Evolutionary conservation across 2,888 invertebrate genomes (phyloP).

Genomic region (Julus scanicus): DNA sequence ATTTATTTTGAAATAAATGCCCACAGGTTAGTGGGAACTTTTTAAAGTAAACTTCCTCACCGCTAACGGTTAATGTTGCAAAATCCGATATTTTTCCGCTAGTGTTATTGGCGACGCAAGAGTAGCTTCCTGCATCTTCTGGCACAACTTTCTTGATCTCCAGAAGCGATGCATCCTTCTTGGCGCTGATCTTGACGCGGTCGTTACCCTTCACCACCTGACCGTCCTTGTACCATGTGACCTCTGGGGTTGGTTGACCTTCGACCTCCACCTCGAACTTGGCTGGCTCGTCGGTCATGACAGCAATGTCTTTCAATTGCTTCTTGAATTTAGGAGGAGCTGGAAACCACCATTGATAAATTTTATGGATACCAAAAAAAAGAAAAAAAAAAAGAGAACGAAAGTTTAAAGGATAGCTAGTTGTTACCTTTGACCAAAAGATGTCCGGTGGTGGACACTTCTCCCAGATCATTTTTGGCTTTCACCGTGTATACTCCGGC

Average conservation of each 20-base stretch:
- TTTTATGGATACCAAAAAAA: neutral
- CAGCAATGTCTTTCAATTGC: slow-evolving; percentile 80
- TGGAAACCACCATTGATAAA: slow-evolving; percentile 59
- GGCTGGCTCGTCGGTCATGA: slow-evolving; percentile 77
- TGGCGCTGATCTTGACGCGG: slow-evolving; percentile 78
- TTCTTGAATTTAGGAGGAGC: slow-evolving; percentile 86
- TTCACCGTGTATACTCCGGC: slow-evolving; percentile 83
- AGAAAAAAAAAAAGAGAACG: slow-evolving; percentile 53
- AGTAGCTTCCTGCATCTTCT: slow-evolving; percentile 64
- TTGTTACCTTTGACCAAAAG: slow-evolving; percentile 76
- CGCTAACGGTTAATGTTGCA: slow-evolving; percentile 86
- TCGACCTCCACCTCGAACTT: slow-evolving; percentile 85
- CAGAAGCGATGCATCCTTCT: slow-evolving; percentile 67
- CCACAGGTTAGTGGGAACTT: slow-evolving; percentile 68
- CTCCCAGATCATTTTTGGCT: slow-evolving; percentile 86
- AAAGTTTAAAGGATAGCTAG: neutral
- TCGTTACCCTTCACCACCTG: slow-evolving; percentile 79
- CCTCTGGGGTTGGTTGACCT: slow-evolving; percentile 82
- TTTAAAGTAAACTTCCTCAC: slow-evolving; percentile 73
- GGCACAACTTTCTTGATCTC: slow-evolving; percentile 68
- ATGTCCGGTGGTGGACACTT: slow-evolving; percentile 78
- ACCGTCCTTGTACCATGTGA: slow-evolving; percentile 90
- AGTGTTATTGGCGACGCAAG: slow-evolving; percentile 69
- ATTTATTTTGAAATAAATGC: no score
- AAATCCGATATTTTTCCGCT: slow-evolving; percentile 90